Evolutionary conservation across 35 echinoderm and acorn worm species (phyloP), one percentile per base, ranked within the genome.

Genomic region (Diadema setosum): DNA sequence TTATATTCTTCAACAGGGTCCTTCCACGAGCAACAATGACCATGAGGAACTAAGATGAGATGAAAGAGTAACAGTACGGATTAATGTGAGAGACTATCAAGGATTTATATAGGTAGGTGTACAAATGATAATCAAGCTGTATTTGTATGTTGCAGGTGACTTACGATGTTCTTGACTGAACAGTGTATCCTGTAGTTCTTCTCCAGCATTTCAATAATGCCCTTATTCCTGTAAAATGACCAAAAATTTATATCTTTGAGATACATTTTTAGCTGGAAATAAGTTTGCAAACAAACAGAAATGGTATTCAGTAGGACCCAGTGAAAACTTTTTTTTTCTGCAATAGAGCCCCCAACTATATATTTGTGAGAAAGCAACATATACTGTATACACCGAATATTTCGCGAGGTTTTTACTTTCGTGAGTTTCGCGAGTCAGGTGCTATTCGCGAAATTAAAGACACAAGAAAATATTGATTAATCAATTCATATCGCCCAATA

Each of bases 111-210:
- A n/a, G n/a, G n/a, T n/a, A n/a, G n/a, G n/a, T n/a, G n/a, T n/a
- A n/a, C n/a, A n/a, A n/a, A n/a, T n/a, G n/a, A n/a, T n/a, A n/a
- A n/a, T n/a, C n/a, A n/a, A n/a, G n/a, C n/a, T n/a, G n/a, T n/a
- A n/a, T n/a, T n/a, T n/a, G n/a, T n/a, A n/a, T n/a, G n/a, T n/a
- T n/a, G n/a, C n/a, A n/a, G n/a, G n/a, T n/a, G n/a, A 81, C 95
- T 85, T 75, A 98, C 96, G 69, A 89, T 94, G 59, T 94, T 98
- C 75, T 98, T 98, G 18, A 98, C 82, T 41, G 96, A 98, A 63
- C 96, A 98, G 50, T 98, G 96, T 65, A 99, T 92, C 74, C 93
- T 99, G 93, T 99, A 99, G 81, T 99, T 99, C 76, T 99, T 94
- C n/a, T 99, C 96, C 1, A 99, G 63, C 96, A 99, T 99, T 29